These are phyloP conservation scores for Pelmatolapia mariae DNA, from an alignment of 2,113 vertebrate species.

Conservation along the genomic window DNA sequence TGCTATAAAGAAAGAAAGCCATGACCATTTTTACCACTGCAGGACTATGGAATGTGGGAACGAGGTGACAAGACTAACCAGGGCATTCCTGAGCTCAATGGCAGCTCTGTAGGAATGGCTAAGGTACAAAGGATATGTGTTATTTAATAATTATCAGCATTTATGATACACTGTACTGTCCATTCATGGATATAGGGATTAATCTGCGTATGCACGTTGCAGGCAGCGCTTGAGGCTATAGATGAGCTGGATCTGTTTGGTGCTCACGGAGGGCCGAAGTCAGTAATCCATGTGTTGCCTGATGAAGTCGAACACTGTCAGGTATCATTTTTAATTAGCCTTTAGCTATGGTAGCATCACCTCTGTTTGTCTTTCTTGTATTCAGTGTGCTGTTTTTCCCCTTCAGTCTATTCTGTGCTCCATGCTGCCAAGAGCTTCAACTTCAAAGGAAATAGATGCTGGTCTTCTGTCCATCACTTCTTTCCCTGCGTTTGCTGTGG, in stretches of 20 bases:
- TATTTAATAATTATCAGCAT: background rate
- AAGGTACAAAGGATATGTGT: slow-evolving; percentile 73
- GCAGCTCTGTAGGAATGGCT: slow-evolving; percentile 97
- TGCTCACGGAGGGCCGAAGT: slow-evolving; percentile 89
- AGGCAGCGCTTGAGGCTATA: slow-evolving; percentile 97
- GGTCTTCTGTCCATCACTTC: slow-evolving; percentile 96
- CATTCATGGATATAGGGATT: background rate
- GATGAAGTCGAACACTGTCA: slow-evolving; percentile 98
- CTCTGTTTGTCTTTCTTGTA: background rate
- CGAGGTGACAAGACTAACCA: slow-evolving; percentile 98
- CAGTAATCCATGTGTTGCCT: slow-evolving; percentile 94
- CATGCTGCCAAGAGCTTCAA: slow-evolving; percentile 95
- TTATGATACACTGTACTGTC: background rate
- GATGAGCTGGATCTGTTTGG: slow-evolving; percentile 98
- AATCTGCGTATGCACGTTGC: background rate
- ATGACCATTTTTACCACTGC: background rate
- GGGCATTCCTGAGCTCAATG: slow-evolving; percentile 94
- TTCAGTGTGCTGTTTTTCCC: background rate
- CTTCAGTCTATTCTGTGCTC: slow-evolving; percentile 94
- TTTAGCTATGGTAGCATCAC: background rate
- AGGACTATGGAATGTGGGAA: slow-evolving; percentile 99
- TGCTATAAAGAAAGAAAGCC: background rate
- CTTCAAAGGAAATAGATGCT: slow-evolving; percentile 96
- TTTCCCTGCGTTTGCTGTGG: slow-evolving; percentile 96
- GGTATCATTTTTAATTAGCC: slow-evolving; percentile 64